phyloP scores from a whole-genome alignment of 2,797 vertebrate genomes.

The Bufotes viridis region DNA sequence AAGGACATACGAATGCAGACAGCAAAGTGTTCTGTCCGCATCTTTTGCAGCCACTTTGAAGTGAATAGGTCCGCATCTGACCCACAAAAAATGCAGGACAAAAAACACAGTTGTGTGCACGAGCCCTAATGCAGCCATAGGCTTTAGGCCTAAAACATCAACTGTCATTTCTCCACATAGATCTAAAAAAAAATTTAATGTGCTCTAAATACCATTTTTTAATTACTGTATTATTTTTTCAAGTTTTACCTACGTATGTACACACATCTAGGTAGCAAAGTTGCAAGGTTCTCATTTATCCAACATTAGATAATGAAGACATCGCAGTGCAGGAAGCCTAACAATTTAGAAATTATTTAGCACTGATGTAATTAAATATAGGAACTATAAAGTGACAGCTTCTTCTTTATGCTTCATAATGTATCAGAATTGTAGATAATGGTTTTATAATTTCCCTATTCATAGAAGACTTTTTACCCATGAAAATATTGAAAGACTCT shows the following conservation, averaged over 20 bases:
- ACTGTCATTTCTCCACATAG: not conserved
- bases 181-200: not conserved
- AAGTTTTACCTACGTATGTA: not conserved
- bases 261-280: not conserved
- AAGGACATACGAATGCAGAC: too few relatives aligned
- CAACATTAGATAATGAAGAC: not conserved
- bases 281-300: not conserved
- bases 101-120: too few relatives aligned
- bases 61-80: too few relatives aligned
- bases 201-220: not conserved
- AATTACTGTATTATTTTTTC: not conserved
- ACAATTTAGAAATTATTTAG: not conserved
- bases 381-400: conserved; percentile 6
- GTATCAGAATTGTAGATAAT: conserved; percentile 13
- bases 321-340: not conserved
- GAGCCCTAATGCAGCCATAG: too few relatives aligned
- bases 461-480: conserved; percentile 12
- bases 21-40: too few relatives aligned
- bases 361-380: conserved; percentile 14
- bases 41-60: too few relatives aligned
- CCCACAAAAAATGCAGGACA: too few relatives aligned
- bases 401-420: conserved; percentile 12
- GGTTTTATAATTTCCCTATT: conserved; percentile 11
- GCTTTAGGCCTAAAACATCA: not conserved
- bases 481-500: conserved; percentile 15